A percentile compares a stretch with the other conserved stretches of the same genome.
Evolutionary conservation across 2,888 invertebrate species (phyloP).

Genomic region (Xanthia togata): DNA sequence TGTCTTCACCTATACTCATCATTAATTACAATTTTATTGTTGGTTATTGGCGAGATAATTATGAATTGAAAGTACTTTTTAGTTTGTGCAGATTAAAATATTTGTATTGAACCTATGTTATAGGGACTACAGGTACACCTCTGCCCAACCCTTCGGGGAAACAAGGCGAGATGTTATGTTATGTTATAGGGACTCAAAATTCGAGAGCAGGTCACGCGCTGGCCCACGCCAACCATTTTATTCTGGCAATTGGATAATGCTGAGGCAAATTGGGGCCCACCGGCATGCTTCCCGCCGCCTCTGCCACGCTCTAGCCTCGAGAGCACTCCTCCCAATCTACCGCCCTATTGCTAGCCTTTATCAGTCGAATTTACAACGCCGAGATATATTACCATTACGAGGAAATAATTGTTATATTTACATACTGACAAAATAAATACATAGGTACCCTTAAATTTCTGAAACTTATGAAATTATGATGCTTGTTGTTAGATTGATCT

Average conservation of each 20-base stretch:
- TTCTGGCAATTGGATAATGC: constrained; percentile 88
- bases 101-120: constrained; percentile 32
- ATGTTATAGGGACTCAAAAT: constrained; percentile 69
- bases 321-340: constrained; percentile 81
- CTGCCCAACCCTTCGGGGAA: no score
- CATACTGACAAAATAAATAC: background rate
- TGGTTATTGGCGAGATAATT: background rate
- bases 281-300: constrained; percentile 83
- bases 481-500: background rate
- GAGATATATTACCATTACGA: constrained; percentile 5
- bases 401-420: background rate
- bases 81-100: background rate
- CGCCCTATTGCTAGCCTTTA: constrained; percentile 81
- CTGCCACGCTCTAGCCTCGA: constrained; percentile 82
- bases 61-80: constrained; percentile 1
- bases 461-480: background rate
- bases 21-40: background rate
- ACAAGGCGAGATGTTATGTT: no score
- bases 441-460: no score
- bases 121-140: no score
- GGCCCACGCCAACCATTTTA: constrained; percentile 90
- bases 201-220: constrained; percentile 85
- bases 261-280: constrained; percentile 87
- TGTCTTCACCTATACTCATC: background rate
- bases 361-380: constrained; percentile 68